phyloP scores from a whole-genome alignment of 30 jellyfish, hydroid and myxozoan genomes.

The Hydractinia echinata region DNA sequence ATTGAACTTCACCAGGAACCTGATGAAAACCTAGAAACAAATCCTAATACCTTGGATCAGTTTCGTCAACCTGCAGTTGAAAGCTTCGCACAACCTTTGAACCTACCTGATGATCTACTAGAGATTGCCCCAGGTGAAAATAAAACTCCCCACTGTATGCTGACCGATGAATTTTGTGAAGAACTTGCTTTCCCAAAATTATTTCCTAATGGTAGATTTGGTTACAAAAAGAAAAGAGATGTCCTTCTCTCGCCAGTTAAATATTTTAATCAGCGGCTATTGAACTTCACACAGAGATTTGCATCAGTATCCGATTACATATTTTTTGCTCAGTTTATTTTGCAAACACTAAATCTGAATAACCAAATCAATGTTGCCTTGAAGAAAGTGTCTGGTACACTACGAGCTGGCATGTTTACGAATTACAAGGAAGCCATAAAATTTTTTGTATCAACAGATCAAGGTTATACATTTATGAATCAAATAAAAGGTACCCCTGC shows the following conservation, averaged over 20 bases:
- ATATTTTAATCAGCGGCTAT: not conserved
- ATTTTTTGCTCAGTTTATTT: not conserved
- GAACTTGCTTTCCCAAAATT: not conserved
- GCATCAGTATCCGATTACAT: not conserved
- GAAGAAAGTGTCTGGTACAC: not conserved
- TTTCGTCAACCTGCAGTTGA: too few relatives aligned
- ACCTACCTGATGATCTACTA: too few relatives aligned
- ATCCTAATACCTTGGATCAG: too few relatives aligned
- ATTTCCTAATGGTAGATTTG: not conserved
- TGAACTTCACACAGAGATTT: not conserved
- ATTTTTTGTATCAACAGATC: not conserved
- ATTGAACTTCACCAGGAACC: too few relatives aligned
- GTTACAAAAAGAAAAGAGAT: not conserved
- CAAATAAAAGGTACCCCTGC: too few relatives aligned
- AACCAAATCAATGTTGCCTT: not conserved
- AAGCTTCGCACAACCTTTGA: too few relatives aligned
- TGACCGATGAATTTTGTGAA: not conserved
- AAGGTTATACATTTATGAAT: too few relatives aligned
- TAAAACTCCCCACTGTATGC: not conserved
- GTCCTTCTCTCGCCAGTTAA: not conserved
- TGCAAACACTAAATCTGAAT: not conserved
- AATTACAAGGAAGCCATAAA: conserved; percentile 4
- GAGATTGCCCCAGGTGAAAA: not conserved
- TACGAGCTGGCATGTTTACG: not conserved
- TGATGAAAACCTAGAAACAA: too few relatives aligned